Evolutionary conservation across 2,113 vertebrate species (phyloP).

Genomic region (Centropus bengalensis): DNA sequence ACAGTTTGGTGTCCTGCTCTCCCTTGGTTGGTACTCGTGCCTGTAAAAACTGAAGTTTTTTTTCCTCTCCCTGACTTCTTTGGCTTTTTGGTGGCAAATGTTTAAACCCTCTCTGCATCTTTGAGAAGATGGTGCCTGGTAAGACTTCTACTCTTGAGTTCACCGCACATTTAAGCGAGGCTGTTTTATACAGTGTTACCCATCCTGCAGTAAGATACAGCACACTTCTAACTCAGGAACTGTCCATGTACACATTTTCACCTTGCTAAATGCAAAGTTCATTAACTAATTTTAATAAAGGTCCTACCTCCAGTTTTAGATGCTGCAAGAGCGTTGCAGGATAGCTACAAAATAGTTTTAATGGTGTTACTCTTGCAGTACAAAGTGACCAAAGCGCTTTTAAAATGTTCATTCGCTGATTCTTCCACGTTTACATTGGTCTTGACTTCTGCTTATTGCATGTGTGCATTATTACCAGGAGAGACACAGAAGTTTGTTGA

Average conservation of each 20-base stretch:
- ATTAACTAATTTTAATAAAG: background rate
- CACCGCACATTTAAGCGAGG: fast-evolving
- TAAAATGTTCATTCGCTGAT: background rate
- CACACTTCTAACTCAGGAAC: background rate
- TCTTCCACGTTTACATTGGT: background rate
- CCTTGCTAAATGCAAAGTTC: background rate
- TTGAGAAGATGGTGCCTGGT: background rate
- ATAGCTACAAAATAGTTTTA: background rate
- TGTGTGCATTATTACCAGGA: background rate
- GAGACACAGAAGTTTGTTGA: background rate
- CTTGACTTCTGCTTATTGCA: background rate
- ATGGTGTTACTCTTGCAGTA: background rate
- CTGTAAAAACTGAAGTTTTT: background rate
- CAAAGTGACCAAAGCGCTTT: too few species aligned
- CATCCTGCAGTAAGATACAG: fast-evolving
- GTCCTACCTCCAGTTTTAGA: background rate
- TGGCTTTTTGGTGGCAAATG: background rate
- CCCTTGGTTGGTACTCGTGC: background rate
- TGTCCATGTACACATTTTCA: background rate
- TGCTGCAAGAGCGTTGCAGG: background rate
- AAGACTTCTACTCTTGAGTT: background rate
- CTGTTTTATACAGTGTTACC: background rate
- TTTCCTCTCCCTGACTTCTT: background rate
- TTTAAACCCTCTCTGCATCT: background rate
- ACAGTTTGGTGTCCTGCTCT: background rate